phyloP scores from a whole-genome alignment of 2,113 vertebrate genomes.

The Phainopepla nitens region DNA sequence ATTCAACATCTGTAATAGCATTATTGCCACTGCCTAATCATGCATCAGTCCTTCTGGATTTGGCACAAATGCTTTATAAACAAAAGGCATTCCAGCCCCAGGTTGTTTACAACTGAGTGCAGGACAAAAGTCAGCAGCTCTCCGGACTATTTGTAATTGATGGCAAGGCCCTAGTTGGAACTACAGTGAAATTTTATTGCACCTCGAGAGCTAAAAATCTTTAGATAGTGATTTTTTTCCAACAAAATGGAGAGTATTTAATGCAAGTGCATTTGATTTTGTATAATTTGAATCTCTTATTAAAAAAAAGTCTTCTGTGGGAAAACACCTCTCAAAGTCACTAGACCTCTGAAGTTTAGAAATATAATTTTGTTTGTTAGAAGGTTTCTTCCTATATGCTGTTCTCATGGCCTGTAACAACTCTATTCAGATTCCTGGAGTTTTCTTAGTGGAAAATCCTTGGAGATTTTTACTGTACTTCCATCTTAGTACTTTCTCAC shows the following conservation, averaged over 20 bases:
- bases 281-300: not conserved
- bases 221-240: not conserved
- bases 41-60: not conserved
- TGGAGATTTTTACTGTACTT: not conserved
- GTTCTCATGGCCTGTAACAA: fast-evolving
- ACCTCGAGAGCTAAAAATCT: not conserved
- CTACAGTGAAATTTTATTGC: not conserved
- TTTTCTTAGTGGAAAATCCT: not conserved
- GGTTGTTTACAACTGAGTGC: not conserved
- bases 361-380: not conserved
- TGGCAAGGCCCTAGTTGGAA: not conserved
- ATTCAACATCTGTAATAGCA: not conserved
- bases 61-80: not conserved
- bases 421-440: not conserved
- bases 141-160: not conserved
- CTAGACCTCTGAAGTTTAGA: not conserved
- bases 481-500: not conserved
- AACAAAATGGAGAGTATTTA: not conserved
- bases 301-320: not conserved
- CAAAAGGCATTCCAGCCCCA: not conserved
- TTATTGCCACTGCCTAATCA: not conserved
- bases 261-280: not conserved
- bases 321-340: not conserved
- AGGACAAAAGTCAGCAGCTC: not conserved
- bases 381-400: not conserved